Base-by-base conservation (phyloP, 2,113 vertebrate species). In the Chamaetylas fuelleborni region DNA sequence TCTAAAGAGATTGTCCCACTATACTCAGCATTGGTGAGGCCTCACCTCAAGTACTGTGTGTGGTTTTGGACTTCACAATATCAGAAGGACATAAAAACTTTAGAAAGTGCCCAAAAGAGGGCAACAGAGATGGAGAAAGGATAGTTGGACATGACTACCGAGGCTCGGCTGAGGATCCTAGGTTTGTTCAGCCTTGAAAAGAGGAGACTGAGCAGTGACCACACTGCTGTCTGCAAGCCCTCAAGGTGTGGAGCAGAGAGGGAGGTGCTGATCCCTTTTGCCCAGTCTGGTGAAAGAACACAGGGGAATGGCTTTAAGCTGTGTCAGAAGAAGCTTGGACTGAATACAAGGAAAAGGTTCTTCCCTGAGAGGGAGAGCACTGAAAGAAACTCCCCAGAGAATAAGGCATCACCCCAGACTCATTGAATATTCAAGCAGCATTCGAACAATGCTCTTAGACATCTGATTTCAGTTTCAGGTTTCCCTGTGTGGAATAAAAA, bases 401-500 rank as follows among this genome's bases (percentile, higher is more conserved):
- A 19, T 1, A 24, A 12, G 7, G 51, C n/a, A 25, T 42, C 2
- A 1, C 4, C 43, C 12, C 48, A 62, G 33, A 12, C 19, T 13
- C 15, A 1, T 1, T 57, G 24, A 28, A 23, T 70, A 18, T 64
- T 73, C 45, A 67, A 71, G 48, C 7, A 67, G 23, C 16, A 40
- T 74, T 73, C 74, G 16, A 71, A 45, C 38, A 79, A 57, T 1
- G 6, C 26, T 36, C 7, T 74, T 48, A 54, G 40, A 72, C 14
- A 45, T 15, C 12, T 12, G 6, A 67, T 56, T 73, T 42, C 77
- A 69, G 12, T 56, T 77, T 51, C 19, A 66, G 5, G 17, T 58
- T 62, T 23, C 24, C 28, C 31, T 43, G 8, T 31, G 29, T n/a
- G 54, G 15, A 81, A n/a, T 56, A 48, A 80, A 72, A 28, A 71